phyloP scores from a whole-genome alignment of 2,797 vertebrate genomes.

The Tenualosa thibaudeaui region DNA sequence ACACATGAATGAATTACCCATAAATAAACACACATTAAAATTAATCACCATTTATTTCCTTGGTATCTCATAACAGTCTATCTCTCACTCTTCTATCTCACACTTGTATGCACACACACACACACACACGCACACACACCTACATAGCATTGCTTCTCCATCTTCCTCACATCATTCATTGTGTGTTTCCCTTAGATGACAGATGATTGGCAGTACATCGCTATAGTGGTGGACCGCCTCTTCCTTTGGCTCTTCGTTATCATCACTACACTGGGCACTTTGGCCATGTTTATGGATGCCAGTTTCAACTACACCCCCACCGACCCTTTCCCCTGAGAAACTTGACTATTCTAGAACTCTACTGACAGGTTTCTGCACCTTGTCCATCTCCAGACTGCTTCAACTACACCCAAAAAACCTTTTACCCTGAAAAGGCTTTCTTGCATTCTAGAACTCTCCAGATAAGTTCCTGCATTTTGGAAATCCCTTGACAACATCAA shows the following conservation, averaged over 20 bases:
- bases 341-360: slow-evolving; percentile 31
- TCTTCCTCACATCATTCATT: neutral
- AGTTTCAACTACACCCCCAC: slow-evolving; percentile 80
- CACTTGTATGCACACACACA: neutral
- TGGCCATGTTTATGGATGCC: slow-evolving; percentile 80
- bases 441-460: neutral
- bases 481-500: neutral
- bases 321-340: slow-evolving; percentile 69
- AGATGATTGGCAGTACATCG: slow-evolving; percentile 80
- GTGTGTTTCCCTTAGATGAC: slow-evolving; percentile 67
- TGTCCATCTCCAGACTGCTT: neutral
- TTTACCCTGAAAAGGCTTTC: neutral
- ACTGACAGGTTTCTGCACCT: neutral
- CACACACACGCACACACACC: neutral
- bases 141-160: neutral
- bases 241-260: slow-evolving; percentile 80
- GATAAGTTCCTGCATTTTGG: neutral
- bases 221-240: slow-evolving; percentile 78
- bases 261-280: slow-evolving; percentile 77
- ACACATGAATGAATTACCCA: neutral
- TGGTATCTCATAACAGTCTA: neutral
- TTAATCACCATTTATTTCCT: no score
- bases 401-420: neutral
- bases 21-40: neutral
- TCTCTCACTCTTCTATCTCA: neutral